Evolutionary conservation across 2,888 invertebrate species (phyloP), one percentile per base, ranked within the genome.

Genomic region (Synergus laeviventris): DNA sequence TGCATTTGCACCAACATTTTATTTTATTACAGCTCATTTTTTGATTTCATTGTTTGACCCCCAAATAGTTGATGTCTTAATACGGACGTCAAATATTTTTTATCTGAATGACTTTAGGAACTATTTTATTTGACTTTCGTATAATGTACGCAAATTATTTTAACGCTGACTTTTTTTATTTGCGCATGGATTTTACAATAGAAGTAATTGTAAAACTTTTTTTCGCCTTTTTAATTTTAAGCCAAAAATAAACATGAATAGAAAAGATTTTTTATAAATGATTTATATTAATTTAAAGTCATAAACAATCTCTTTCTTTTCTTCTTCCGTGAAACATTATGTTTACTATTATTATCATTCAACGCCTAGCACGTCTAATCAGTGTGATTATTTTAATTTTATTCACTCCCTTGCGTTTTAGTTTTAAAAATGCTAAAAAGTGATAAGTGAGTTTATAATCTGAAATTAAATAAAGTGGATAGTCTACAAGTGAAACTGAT

Each of bases 41-140:
- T 31, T 73, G 49, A 76, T 76, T 54, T 74, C 76, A 73, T 78
- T 79, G 76, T 77, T 78, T 79, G 76, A 79, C 77, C 79, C 74
- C 78, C 75, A 76, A 79, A 77, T 54, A 73, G 5, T 45, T 18
- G 11, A 70, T 70, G n/a, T 70, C 18, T 70, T 64, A 78, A 76
- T 73, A 75, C 24, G 56, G 60, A 75, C 42, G 73, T 66, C 56
- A 74, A 75, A 54, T 59, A 56, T 75, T 14, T 54, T 18, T 18
- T 18, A 18, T 3, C 1, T 18, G 18, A 18, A 2, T 54, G 11
- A 54, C 18, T 18, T 2, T 18, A 54, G 1, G 9, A 9, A 9
- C 14, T 14, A 62, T 16, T 31, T 49, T 39, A 36, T 45, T 49
- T 61, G 61, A 49, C 38, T 66, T 75, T 54, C 39, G 8, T 54